Evolutionary conservation across 2,888 invertebrate genomes (phyloP), one percentile per base, ranked within the genome.

Genomic region (Nemurella pictetii): DNA sequence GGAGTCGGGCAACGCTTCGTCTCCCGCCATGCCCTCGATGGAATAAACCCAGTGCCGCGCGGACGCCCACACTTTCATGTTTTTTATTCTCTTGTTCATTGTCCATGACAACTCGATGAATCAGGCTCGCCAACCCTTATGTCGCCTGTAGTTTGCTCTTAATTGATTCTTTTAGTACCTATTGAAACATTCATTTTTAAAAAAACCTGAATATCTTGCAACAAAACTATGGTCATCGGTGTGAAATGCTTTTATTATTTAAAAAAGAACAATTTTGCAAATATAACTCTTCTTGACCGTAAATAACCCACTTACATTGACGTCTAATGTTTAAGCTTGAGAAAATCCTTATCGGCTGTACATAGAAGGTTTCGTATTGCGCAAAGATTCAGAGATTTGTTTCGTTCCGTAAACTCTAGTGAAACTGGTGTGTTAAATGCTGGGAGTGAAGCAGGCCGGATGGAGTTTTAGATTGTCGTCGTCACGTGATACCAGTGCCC

Each of bases 1-100:
- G 4, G 86, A 86, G 27, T 84, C 9, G 25, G 27, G 85, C 5
- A 29, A 81, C 75, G 84, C 85, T 20, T 84, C 83, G 26, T 25
- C 85, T 9, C 85, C 55, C 55, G 12, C 32, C 3, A 32, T 32
- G 32, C 32, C 55, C 55, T 7, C 55, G 20, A 55, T 55, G 55
- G 55, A 55, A 55, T 55, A 55, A 20, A 55, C 2, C 20, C 55
- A 86, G 73, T 86, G 84, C 32, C 74, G 35, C 32, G 25, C 29
- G 15, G 55, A 30, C 35, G 30, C 26, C 80, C 29, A 30, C 80
- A 20, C 32, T 35, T 80, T 32, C 32, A 81, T 81, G 80, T 81
- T 83, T 30, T 83, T 29, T 55, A 36, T 30, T 36, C 27, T 29
- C 26, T 83, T 83, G 55, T 74, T 83, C 26, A 55, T n/a, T 83